Evolutionary conservation across 2,888 invertebrate genomes (phyloP), one percentile per base, ranked within the genome.

Genomic region (Ichneumoninae sp.): DNA sequence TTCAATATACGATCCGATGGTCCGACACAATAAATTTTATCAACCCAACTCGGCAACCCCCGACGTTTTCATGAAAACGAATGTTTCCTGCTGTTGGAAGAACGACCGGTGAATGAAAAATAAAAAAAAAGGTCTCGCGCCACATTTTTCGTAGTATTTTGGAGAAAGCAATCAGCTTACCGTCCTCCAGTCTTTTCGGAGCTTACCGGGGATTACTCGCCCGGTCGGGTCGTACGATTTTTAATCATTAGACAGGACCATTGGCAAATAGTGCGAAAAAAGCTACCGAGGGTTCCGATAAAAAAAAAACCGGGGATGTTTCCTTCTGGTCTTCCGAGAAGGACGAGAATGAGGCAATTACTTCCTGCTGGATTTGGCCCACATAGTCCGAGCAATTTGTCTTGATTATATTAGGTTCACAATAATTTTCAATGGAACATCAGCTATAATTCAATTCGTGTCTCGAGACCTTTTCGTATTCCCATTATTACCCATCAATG

Each of bases 161-260:
- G n/a, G 19, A 16, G 44, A 3, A 76, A 65, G n/a, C 70, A 60
- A 33, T 30, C 52, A 19, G 13, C 52, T 52, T 47, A 40, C 54
- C 22, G 66, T 66, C 57, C 33, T 71, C 13, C 44, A 44, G 44
- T 54, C 74, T 74, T 22, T 26, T 22, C 44, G n/a, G 44, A 16
- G 40, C 57, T 63, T 60, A 52, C 19, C 16, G 19, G 69, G 69
- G 57, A 63, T 74, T 74, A 69, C 30, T 69, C 47, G 22, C 8
- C 33, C 26, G 60, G 19, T 22, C 22, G 30, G 30, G 69, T 52
- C 52, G 19, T 40, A 69, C 68, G 16, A 78, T 78, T 83, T 83
- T 78, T 83, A 68, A 78, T 74, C 78, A 74, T 83, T 74, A 69
- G 63, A 63, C 50, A 4, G 57, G 60, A 54, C 33, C 60, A 60